Conservation (phyloP, 2,888 invertebrate species). For the Torymus tubicola region DNA sequence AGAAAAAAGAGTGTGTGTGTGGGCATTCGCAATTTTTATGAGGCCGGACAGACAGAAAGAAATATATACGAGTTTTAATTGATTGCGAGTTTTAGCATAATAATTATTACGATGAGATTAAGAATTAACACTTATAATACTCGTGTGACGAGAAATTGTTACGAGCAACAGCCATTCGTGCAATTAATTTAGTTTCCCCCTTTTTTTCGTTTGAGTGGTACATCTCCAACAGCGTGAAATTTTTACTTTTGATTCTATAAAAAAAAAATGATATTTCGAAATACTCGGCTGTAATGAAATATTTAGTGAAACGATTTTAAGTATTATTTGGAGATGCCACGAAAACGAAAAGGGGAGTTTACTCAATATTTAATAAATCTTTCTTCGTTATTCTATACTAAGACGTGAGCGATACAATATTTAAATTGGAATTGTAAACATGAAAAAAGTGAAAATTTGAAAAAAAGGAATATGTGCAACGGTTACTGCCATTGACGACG, state of each 20-base stretch:
- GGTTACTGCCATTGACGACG: conserved; percentile 36
- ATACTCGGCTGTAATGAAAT: conserved; percentile 8
- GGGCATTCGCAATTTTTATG: conserved; percentile 46
- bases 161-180: conserved; percentile 51
- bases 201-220: neutral
- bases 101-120: conserved; percentile 19
- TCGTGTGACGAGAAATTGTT: conserved; percentile 42
- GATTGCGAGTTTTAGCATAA: conserved; percentile 30
- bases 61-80: conserved; percentile 23
- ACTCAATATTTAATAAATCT: conserved; percentile 10
- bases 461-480: conserved; percentile 10
- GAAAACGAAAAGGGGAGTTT: neutral
- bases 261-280: neutral
- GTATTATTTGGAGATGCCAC: conserved; percentile 10
- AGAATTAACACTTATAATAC: conserved; percentile 3
- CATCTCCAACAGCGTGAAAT: conserved; percentile 1
- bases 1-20: neutral
- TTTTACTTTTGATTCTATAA: conserved; percentile 1
- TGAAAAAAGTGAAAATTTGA: neutral
- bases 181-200: conserved; percentile 49
- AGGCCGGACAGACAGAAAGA: conserved; percentile 21
- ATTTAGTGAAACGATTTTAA: conserved; percentile 17
- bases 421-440: conserved; percentile 22
- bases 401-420: neutral
- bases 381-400: conserved; percentile 9